These are phyloP conservation scores for Campoletis sonorensis DNA, from an alignment of 1,140 invertebrate species.

Conservation along the genomic window DNA sequence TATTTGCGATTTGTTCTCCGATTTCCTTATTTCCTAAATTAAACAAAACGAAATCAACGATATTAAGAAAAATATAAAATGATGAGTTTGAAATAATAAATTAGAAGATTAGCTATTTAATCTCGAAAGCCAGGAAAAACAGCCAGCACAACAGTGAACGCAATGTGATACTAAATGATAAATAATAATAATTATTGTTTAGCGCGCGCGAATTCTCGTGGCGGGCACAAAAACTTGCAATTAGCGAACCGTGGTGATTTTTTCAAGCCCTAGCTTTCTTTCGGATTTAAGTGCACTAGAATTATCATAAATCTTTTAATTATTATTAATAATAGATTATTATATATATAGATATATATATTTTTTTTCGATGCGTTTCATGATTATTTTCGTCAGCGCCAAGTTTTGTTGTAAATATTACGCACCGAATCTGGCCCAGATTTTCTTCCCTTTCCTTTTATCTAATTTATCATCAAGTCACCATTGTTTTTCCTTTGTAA, in stretches of 20 bases:
- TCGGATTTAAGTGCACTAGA: constrained; percentile 43
- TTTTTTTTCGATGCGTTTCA: background rate
- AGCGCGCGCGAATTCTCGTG: constrained; percentile 63
- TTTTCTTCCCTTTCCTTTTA: background rate
- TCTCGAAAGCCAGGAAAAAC: constrained; percentile 70
- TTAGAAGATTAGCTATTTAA: constrained; percentile 36
- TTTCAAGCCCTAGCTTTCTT: constrained; percentile 45
- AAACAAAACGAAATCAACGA: too few species aligned
- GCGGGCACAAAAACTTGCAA: constrained; percentile 49
- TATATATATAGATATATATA: constrained; percentile 31
- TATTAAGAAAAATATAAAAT: too few species aligned
- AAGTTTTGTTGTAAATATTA: constrained; percentile 16
- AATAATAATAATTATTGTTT: constrained; percentile 76
- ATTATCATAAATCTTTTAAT: constrained; percentile 18
- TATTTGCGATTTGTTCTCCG: too few species aligned
- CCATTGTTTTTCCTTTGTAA: too few species aligned
- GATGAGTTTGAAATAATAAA: constrained; percentile 33
- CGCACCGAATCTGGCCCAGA: constrained; percentile 17
- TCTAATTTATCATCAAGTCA: background rate
- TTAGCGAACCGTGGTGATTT: constrained; percentile 41
- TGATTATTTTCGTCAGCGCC: background rate
- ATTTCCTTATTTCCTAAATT: too few species aligned
- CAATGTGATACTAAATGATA: constrained; percentile 77
- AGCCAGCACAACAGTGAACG: constrained; percentile 75
- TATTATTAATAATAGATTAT: constrained; percentile 28